Evolutionary conservation across 2,888 invertebrate species (phyloP), one percentile per base, ranked within the genome.

Genomic region (Chloroclystis v-ata): DNA sequence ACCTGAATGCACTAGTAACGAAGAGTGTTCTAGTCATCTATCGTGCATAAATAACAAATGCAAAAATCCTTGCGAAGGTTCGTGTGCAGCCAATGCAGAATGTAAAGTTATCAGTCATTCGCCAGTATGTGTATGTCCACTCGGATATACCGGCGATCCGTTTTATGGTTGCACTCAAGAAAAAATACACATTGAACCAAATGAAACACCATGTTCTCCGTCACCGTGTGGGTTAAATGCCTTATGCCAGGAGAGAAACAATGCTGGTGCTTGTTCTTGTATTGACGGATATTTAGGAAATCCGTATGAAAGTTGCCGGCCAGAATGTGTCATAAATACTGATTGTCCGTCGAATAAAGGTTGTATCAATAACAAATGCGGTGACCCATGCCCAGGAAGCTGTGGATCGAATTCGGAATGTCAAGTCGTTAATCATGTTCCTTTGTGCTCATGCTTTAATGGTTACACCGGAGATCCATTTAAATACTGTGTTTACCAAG

Each of bases 1-100:
- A 57, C 94, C 94, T 1, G 95, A 95, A 80, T 96, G 95, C 72
- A 89, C 91, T 37, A 92, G 92, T 54, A 95, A 94, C 62, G 91
- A 91, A 56, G 94, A 95, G 73, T 95, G 95, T 67, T 75, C 90
- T 9, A 83, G 82, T 55, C 89, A 91, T 57, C 78, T 92, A 55
- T 92, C 94, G 1, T 95, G 95, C 66, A 89, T 93, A 24, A 92
- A 92, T 71, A 91, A 92, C 68, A 94, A 93, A 82, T 95, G 95
- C 69, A 89, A 87, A 63, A 92, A 94, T 76, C 94, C 94, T 5
- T 95, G 94, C 60, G 90, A 91, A 50, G 91, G 91, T 38, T 86
- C 91, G 4, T 95, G 95, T 70, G 94, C 93, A 28, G 56, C 82
- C 11, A 93, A 93, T 67, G 91, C 94, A 0, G 92, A 93, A 67